phyloP scores from a whole-genome alignment of 2,797 vertebrate species.

The Ptychobarbus kaznakovi region DNA sequence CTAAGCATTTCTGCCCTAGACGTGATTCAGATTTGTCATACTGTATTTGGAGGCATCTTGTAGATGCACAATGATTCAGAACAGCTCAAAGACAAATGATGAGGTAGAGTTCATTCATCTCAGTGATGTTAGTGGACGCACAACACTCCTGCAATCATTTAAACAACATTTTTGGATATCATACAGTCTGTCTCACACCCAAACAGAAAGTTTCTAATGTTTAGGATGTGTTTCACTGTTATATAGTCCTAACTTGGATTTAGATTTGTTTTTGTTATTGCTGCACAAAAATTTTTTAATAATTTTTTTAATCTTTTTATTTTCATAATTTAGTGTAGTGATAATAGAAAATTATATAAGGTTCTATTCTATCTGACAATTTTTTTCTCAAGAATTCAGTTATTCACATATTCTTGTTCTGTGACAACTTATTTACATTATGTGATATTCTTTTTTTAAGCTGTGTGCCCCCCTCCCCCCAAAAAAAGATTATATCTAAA shows the following conservation, averaged over 20 bases:
- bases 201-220: neutral
- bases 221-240: neutral
- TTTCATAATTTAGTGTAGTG: neutral
- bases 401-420: too few species aligned
- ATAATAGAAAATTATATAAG: neutral
- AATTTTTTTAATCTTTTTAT: neutral
- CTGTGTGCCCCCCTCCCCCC: too few species aligned
- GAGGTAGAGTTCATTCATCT: constrained; percentile 14
- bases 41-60: neutral
- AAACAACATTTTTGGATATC: neutral
- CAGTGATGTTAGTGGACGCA: neutral
- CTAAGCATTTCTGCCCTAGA: neutral
- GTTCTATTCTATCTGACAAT: too few species aligned
- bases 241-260: neutral
- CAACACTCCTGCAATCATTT: neutral
- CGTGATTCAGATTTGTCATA: neutral
- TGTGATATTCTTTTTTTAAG: too few species aligned
- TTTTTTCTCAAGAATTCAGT: too few species aligned
- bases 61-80: neutral
- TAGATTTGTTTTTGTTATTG: neutral
- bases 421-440: too few species aligned
- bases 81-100: neutral
- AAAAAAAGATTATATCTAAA: too few species aligned
- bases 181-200: too few species aligned
- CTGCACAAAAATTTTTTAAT: too few species aligned